Evolutionary conservation across 2,797 vertebrate species (phyloP), one percentile per base, ranked within the genome.

Genomic region (Eulemur coronatus): DNA sequence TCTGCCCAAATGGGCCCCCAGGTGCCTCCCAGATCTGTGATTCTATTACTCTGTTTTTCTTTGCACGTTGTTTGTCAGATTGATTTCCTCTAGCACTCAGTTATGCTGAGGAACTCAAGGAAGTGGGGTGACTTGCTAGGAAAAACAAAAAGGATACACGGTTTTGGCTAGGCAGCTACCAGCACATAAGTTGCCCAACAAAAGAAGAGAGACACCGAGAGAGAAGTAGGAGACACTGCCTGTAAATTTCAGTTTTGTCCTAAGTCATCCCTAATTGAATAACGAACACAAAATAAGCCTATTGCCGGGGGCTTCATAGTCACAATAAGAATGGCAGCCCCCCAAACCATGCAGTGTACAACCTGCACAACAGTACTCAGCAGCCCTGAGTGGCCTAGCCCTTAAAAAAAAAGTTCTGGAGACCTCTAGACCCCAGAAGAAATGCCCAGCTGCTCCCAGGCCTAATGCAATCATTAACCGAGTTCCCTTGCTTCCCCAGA

Each of bases 381-480:
- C 92, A 82, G 35, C 24, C 81, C 38, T 1, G 1, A 70, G 75
- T 20, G 17, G 5, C 35, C 61, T 65, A 20, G 17, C 57, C 38
- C 59, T 79, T 61, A 6, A 63, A 80, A 61, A 69, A 48, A 26
- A 72, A 52, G 70, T 88, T 80, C 75, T 33, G 5, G 46, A 87
- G 80, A 61, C 12, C 50, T 93, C 30, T 52, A 78, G 75, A 80
- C 35, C 85, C 41, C 52, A 72, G 57, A 91, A 94, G 85, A 92
- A 95, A 73, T 24, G 17, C 55, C 84, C 24, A 20, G 46, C 35
- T 91, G 73, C 69, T 89, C n/a, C n/a, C 46, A 89, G 65, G 61
- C 75, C 65, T 75, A 79, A 78, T 91, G 73, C 30, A 43, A 79
- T 24, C 75, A 78, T 87, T 94, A 95, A 96, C 89, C 79, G 70